Conservation (phyloP, 2,113 vertebrate genomes). For the Myiozetetes cayanensis region DNA sequence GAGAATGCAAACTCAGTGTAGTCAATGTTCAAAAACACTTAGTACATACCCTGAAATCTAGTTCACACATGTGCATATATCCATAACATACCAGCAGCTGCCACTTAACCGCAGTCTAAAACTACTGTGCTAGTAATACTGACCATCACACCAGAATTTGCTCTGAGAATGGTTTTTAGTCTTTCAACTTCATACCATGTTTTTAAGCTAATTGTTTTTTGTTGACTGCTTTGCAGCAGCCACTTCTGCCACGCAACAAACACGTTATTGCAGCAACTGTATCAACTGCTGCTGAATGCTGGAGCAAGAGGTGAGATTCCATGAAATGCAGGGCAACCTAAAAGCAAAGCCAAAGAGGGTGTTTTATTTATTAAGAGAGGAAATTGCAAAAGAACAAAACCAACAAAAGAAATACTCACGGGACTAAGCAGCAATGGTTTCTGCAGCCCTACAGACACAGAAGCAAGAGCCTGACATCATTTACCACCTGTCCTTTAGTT, state of each 20-base stretch:
- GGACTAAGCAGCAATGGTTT: background rate
- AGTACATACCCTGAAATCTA: background rate
- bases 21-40: background rate
- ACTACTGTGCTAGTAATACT: background rate
- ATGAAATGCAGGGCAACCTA: background rate
- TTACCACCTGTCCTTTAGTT: background rate
- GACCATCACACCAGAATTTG: background rate
- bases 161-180: background rate
- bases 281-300: background rate
- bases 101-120: background rate
- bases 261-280: background rate
- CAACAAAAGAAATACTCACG: background rate
- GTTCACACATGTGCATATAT: accelerated
- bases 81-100: background rate
- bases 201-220: no score
- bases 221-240: no score
- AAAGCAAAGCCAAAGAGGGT: background rate
- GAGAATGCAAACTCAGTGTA: background rate
- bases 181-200: background rate
- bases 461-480: background rate
- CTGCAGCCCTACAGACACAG: background rate
- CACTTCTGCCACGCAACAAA: background rate
- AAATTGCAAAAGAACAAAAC: background rate
- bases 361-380: background rate
- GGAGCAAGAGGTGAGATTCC: background rate